These are phyloP conservation scores for Dioctria rufipes DNA, from an alignment of 2,888 invertebrate species.

Conservation along the genomic window DNA sequence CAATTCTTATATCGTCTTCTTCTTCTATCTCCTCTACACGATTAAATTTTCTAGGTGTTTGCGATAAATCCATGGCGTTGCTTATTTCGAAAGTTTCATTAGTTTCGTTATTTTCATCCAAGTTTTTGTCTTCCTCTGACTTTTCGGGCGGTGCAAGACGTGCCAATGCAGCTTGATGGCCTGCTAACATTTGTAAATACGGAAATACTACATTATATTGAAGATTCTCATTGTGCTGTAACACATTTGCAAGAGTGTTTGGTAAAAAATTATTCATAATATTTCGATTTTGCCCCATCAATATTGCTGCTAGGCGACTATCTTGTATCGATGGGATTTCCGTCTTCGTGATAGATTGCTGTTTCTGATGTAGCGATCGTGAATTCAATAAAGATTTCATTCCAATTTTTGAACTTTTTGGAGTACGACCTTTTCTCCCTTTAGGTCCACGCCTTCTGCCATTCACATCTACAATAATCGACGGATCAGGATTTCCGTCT, in stretches of 20 bases:
- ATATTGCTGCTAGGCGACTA: constrained; percentile 9
- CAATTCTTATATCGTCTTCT: background rate
- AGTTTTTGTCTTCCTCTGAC: background rate
- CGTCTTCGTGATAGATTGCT: constrained; percentile 59
- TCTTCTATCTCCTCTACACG: background rate
- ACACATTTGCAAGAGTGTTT: constrained; percentile 66
- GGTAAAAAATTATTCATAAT: constrained; percentile 63
- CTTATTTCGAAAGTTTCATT: constrained; percentile 61
- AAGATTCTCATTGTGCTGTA: constrained; percentile 66
- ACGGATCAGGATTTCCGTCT: constrained; percentile 90
- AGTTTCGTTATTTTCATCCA: constrained; percentile 49
- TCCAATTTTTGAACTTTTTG: background rate
- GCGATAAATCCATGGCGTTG: constrained; percentile 69
- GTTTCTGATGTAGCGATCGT: constrained; percentile 34
- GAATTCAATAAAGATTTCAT: background rate
- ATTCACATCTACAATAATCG: constrained; percentile 91
- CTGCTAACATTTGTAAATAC: constrained; percentile 70
- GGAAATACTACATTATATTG: constrained; percentile 5
- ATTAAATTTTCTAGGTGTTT: constrained; percentile 65
- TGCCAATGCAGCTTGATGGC: constrained; percentile 69
- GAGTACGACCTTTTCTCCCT: constrained; percentile 68
- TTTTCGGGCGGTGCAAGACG: constrained; percentile 67
- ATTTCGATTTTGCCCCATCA: constrained; percentile 45
- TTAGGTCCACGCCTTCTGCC: constrained; percentile 92
- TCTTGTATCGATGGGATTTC: constrained; percentile 60